Evolutionary conservation across 2,888 invertebrate species (phyloP), one percentile per base, ranked within the genome.

Genomic region (Andrena fulva): DNA sequence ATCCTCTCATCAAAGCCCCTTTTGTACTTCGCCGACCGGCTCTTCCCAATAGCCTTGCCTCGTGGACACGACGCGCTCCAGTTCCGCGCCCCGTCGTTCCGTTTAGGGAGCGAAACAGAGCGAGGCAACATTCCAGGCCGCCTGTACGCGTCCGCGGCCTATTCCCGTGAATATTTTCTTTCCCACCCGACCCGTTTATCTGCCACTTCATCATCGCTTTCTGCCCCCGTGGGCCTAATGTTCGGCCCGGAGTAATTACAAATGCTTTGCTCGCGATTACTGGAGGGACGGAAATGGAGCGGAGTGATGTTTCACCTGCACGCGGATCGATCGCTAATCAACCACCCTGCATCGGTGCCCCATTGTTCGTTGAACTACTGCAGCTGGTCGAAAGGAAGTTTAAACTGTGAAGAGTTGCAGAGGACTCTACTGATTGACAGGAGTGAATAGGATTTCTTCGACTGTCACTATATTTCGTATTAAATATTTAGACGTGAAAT

Each of bases 1-100:
- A 83, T 83, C 77, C 81, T 70, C 81, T 77, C 83, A 74, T 81
- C 81, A 67, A 70, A 70, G 81, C 54, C 27, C 1, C 77, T 83
- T 77, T 81, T 77, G 77, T 71, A 12, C 67, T 27, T 5, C 6
- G 67, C 77, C 74, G 67, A 64, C 77, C n/a, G 16, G 62, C 62
- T 20, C n/a, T 24, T n/a, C 62, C 62, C 31, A 20, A 33, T 50
- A n/a, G 29, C 50, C 29, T n/a, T 50, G 67, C 67, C 60, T 77
- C 79, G 69, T 70, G 42, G 35, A 64, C 59, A n/a, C 79, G 71
- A 62, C 5, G 29, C 78, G 77, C 66, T 77, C 79, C 69, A 54
- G 60, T 80, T 80, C 75, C 31, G 7, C 1, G 50, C 5, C 27
- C 27, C 12, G 10, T 54, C 68, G 54, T 56, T 35, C 50, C 48